phyloP scores from a whole-genome alignment of 1,140 invertebrate genomes.

The Oncopodura yosiiana region DNA sequence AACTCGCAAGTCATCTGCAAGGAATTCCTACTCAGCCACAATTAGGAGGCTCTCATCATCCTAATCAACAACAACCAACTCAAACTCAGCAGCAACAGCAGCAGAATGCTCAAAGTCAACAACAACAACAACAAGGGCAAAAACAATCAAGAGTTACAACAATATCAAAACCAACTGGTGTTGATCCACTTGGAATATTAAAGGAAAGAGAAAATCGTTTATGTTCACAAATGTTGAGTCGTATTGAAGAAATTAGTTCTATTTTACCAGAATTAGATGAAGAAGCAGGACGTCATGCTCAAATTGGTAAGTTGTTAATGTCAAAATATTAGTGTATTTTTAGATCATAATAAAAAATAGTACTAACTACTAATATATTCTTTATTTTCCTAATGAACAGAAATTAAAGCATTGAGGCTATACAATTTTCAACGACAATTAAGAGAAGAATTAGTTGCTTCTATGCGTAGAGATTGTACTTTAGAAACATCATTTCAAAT shows the following conservation, averaged over 20 bases:
- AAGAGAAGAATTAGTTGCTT: constrained; percentile 55
- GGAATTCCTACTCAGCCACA: too few relatives aligned
- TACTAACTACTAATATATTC: too few relatives aligned
- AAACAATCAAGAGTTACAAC: constrained; percentile 45
- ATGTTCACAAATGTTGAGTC: constrained; percentile 52
- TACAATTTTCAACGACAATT: constrained; percentile 91
- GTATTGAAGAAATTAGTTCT: constrained; percentile 70
- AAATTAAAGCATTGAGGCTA: constrained; percentile 80
- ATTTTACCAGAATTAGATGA: constrained; percentile 86
- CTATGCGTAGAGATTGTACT: constrained; percentile 52
- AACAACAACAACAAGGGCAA: constrained; percentile 31
- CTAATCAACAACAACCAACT: not conserved
- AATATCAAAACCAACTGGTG: constrained; percentile 48
- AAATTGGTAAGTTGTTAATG: too few relatives aligned
- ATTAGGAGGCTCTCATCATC: too few relatives aligned
- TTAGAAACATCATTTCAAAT: constrained; percentile 57
- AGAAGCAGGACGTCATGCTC: constrained; percentile 80
- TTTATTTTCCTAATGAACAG: too few relatives aligned
- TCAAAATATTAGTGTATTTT: too few relatives aligned
- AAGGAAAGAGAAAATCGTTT: constrained; percentile 52
- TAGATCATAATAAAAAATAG: too few relatives aligned
- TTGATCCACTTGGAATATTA: constrained; percentile 52
- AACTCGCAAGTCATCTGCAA: too few relatives aligned
- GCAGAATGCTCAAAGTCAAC: too few relatives aligned
- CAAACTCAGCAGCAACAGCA: constrained; percentile 31